phyloP scores from a whole-genome alignment of 2,797 vertebrate species.

The Halcyon chelicuti region DNA sequence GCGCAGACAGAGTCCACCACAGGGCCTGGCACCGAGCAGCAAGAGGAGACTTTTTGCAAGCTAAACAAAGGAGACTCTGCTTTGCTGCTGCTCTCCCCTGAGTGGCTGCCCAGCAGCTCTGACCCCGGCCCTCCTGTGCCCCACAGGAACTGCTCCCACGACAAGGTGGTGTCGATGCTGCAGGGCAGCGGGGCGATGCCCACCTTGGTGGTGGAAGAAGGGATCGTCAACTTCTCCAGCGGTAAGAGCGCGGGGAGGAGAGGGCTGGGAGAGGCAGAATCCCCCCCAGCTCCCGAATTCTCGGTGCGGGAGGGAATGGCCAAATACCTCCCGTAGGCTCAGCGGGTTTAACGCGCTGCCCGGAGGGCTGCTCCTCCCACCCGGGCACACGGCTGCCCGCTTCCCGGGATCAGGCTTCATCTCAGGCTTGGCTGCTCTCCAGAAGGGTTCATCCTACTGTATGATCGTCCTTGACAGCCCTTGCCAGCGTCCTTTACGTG shows the following conservation, averaged over 20 bases:
- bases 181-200: constrained; percentile 98
- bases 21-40: not conserved
- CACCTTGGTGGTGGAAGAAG: constrained; percentile 94
- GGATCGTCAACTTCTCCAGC: constrained; percentile 84
- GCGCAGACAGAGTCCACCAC: accelerated
- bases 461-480: not conserved
- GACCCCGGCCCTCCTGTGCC: not conserved
- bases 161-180: constrained; percentile 99
- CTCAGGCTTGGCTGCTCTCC: not conserved
- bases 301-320: accelerated
- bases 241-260: constrained; percentile 64
- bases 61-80: accelerated
- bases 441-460: not conserved
- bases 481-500: not conserved
- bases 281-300: not conserved
- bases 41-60: not conserved
- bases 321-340: accelerated
- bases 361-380: not conserved
- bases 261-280: accelerated
- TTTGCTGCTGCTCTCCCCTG: not conserved
- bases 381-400: accelerated
- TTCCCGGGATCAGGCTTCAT: constrained; percentile 2
- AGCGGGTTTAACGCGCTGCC: not conserved
- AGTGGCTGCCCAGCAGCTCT: not conserved
- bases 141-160: constrained; percentile 94